Conservation (phyloP, 2,888 invertebrate genomes). For the Eupithecia dodoneata region DNA sequence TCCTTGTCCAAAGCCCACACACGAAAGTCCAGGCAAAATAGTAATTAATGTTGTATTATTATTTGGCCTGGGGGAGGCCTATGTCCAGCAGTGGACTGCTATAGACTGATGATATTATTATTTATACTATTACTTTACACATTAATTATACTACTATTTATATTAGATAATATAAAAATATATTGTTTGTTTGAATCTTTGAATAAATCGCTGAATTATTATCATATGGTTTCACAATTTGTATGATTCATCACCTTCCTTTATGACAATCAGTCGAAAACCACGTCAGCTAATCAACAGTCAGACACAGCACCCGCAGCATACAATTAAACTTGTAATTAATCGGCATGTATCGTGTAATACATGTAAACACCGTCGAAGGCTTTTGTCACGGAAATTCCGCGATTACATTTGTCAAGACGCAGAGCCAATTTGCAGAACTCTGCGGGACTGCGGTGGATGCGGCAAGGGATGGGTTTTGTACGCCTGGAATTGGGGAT, state of each 20-base stretch:
- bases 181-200: no score
- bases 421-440: constrained; percentile 62
- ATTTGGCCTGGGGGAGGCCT: no score
- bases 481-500: not conserved
- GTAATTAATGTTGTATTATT: not conserved
- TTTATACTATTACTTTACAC: no score
- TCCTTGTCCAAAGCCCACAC: no score
- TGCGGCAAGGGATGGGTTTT: not conserved
- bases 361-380: constrained; percentile 53
- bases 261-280: constrained; percentile 8
- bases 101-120: no score
- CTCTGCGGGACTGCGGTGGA: constrained; percentile 50
- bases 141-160: no score
- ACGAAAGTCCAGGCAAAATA: not conserved
- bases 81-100: no score
- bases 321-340: constrained; percentile 31
- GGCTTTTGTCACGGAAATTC: constrained; percentile 67
- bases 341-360: constrained; percentile 32
- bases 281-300: constrained; percentile 17
- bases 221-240: not conserved
- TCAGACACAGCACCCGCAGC: constrained; percentile 17
- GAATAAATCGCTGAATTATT: no score
- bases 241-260: not conserved
- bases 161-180: no score
- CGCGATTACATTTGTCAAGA: constrained; percentile 69